phyloP scores from a whole-genome alignment of 2,797 vertebrate genomes.

The Parauchenoglanis punctatus region DNA sequence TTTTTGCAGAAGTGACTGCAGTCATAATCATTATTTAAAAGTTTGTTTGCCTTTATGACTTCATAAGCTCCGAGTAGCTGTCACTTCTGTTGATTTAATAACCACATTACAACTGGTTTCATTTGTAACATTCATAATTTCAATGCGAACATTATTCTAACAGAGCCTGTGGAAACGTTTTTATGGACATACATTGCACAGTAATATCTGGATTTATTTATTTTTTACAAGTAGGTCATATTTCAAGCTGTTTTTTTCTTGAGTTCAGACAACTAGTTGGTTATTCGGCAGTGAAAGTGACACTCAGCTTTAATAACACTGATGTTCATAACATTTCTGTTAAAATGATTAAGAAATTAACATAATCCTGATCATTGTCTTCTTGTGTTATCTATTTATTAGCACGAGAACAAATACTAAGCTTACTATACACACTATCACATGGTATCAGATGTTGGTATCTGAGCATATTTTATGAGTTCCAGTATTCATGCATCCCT shows the following conservation, averaged over 20 bases:
- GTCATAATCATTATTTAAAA: neutral
- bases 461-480: neutral
- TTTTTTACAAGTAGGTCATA: neutral
- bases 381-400: neutral
- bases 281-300: neutral
- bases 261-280: neutral
- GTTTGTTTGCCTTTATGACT: neutral
- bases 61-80: neutral
- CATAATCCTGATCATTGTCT: neutral
- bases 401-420: neutral
- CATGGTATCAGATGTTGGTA: neutral
- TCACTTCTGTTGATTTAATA: neutral
- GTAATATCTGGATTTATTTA: neutral
- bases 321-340: neutral
- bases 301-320: neutral
- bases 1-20: neutral
- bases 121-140: conserved; percentile 3
- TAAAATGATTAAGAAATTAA: neutral
- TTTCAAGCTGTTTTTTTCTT: neutral
- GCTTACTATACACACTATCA: neutral
- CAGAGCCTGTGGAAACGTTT: neutral
- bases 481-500: neutral
- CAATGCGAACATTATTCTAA: neutral
- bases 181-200: neutral
- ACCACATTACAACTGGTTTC: neutral